Evolutionary conservation across 1,140 invertebrate species (phyloP), one percentile per base, ranked within the genome.

Genomic region (Sarcophaga bullata): DNA sequence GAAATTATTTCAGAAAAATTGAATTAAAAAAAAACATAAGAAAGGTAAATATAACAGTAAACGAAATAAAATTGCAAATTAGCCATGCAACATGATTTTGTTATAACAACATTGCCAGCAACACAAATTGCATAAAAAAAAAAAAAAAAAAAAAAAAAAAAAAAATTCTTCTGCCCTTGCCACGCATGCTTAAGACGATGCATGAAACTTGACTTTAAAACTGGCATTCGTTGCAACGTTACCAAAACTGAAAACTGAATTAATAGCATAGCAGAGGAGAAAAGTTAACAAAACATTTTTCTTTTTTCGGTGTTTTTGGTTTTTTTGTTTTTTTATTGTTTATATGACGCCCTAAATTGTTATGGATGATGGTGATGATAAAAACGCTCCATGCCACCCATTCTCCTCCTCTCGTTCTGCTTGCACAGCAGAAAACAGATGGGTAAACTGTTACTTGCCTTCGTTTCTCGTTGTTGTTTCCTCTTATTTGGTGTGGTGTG

Each of bases 31-130:
- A 37, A 37, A n/a, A 58, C 54, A 58, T 58, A 58, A 58, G 54
- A 58, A 58, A n/a, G n/a, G 11, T 58, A 58, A 58, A n/a, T 58
- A n/a, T 58, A 58, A 58, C 54, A 4, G 54, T 58, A n/a, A 58
- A 58, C 54, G 54, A 58, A 58, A 58, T 58, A n/a, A 58, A 58
- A 58, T 58, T 58, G 13, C n/a, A 58, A 58, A 58, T 58, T 58
- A n/a, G 54, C 54, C 15, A 58, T 7, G n/a, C 54, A 58, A 58
- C 25, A 37, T 15, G 54, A 58, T 58, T 58, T 13, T 58, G 54
- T 58, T 58, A 7, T 58, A 13, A 6, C 54, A 58, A 15, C 54
- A 37, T 37, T 37, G 25, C 1, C 25, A 58, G 54, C 54, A 58
- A 58, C 54, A 58, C 54, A 58, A 58, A 58, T 7, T 6, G 1